Evolutionary conservation across 2,888 invertebrate genomes (phyloP).

Genomic region (Phalera bucephala): DNA sequence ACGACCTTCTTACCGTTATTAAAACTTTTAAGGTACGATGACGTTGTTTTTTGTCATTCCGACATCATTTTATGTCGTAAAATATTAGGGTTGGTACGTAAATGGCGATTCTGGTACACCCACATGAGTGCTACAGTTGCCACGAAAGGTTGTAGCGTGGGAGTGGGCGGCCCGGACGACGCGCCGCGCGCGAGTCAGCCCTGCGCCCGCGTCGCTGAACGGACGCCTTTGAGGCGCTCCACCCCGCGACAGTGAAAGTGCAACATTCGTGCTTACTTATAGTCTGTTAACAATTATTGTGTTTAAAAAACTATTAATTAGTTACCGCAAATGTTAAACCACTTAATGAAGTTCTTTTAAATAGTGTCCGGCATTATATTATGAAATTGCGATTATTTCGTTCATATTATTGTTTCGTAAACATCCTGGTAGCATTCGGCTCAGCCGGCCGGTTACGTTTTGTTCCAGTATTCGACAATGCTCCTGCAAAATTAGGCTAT

Average conservation of each 20-base stretch:
- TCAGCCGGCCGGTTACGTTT: conserved; percentile 41
- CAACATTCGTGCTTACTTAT: conserved; percentile 42
- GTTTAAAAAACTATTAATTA: conserved; percentile 27
- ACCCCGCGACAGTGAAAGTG: conserved; percentile 67
- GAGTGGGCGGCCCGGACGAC: conserved; percentile 49
- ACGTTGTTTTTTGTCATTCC: conserved; percentile 11
- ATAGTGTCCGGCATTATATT: conserved; percentile 14
- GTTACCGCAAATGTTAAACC: conserved; percentile 13
- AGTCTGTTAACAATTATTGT: conserved; percentile 30
- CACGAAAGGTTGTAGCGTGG: conserved; percentile 51
- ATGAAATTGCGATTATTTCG: conserved; percentile 18
- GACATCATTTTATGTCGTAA: conserved; percentile 15
- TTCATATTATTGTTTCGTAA: conserved; percentile 36
- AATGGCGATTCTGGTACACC: conserved; percentile 71
- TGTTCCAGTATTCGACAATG: conserved; percentile 14
- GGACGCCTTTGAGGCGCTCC: conserved; percentile 52
- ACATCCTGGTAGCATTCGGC: conserved; percentile 28
- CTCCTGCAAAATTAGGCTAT: conserved; percentile 34
- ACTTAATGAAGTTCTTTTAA: too few relatives aligned
- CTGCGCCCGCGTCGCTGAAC: conserved; percentile 64
- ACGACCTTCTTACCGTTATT: conserved; percentile 17
- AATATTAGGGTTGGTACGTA: conserved; percentile 58
- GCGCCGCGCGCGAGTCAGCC: conserved; percentile 62
- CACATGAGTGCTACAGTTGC: conserved; percentile 60
- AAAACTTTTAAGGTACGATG: conserved; percentile 8